These are phyloP conservation scores for Brachylomia viminalis DNA, from an alignment of 2,888 invertebrate species.

Conservation along the genomic window DNA sequence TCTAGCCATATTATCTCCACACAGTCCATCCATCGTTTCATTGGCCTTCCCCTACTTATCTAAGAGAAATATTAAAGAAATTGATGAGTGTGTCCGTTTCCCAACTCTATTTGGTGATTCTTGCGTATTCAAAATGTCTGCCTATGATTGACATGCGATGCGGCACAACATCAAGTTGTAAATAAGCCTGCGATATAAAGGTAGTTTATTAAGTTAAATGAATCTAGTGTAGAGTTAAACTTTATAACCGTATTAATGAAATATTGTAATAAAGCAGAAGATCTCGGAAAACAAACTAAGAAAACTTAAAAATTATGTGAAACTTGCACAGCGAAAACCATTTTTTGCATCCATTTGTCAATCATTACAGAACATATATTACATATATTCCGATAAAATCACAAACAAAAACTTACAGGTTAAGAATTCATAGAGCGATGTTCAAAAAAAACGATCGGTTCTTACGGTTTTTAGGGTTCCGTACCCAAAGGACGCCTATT, in stretches of 20 bases:
- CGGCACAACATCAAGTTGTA: neutral
- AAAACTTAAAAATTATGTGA: neutral
- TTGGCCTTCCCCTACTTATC: neutral
- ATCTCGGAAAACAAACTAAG: neutral
- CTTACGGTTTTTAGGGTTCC: neutral
- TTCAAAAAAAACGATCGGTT: conserved; percentile 29
- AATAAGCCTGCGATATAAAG: neutral
- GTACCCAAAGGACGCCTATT: too few species aligned
- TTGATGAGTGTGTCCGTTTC: neutral
- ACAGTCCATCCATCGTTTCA: neutral
- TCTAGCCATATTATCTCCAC: neutral
- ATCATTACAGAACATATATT: neutral
- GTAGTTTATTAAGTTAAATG: neutral
- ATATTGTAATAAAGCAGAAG: conserved; percentile 3
- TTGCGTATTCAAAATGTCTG: neutral
- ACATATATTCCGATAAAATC: conserved; percentile 24
- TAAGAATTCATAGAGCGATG: conserved; percentile 38
- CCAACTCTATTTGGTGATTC: neutral
- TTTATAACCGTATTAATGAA: neutral
- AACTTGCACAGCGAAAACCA: conserved; percentile 7
- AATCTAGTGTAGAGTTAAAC: neutral
- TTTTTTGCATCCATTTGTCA: conserved; percentile 17
- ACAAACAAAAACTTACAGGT: conserved; percentile 23
- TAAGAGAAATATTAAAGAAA: neutral
- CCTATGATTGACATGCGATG: neutral